Percentiles rank a stretch among this genome's conserved stretches.
These are phyloP conservation scores for Tychaedon coryphoeus DNA, from an alignment of 2,113 vertebrate genomes.

Conservation along the genomic window DNA sequence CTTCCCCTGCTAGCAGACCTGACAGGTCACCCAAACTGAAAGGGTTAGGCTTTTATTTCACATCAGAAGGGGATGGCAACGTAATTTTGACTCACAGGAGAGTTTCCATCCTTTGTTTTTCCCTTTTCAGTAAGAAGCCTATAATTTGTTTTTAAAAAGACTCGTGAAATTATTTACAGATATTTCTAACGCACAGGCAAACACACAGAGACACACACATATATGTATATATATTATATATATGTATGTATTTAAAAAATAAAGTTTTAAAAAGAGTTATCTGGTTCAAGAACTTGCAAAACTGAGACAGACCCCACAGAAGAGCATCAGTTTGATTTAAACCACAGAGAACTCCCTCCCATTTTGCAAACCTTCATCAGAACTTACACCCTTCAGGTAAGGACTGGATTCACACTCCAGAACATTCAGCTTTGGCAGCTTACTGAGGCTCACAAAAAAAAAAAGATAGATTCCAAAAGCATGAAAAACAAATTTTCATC, in stretches of 20 bases:
- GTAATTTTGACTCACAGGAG: constrained; percentile 14
- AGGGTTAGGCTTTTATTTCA: constrained; percentile 17
- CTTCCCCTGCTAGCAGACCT: constrained; percentile 15
- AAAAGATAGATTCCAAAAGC: neutral
- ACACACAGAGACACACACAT: neutral
- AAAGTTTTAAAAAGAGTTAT: neutral
- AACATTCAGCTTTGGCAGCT: neutral
- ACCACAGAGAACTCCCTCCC: neutral
- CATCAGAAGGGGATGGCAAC: constrained; percentile 23
- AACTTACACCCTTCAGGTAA: neutral
- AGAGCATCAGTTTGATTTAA: neutral
- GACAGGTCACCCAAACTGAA: constrained; percentile 40
- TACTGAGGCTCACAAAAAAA: neutral
- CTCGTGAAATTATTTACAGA: neutral
- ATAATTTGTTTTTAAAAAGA: neutral
- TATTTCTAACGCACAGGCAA: neutral
- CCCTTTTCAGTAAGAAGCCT: neutral
- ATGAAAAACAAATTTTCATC: neutral
- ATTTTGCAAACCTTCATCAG: neutral
- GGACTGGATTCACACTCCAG: neutral
- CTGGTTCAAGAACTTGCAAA: neutral
- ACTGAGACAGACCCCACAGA: neutral
- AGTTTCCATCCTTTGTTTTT: neutral
- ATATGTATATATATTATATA: neutral
- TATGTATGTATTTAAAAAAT: too few relatives aligned